A percentile compares a stretch with the other conserved stretches of the same genome.
phyloP scores from a whole-genome alignment of 2,113 vertebrate genomes.

The Colaptes auratus region DNA sequence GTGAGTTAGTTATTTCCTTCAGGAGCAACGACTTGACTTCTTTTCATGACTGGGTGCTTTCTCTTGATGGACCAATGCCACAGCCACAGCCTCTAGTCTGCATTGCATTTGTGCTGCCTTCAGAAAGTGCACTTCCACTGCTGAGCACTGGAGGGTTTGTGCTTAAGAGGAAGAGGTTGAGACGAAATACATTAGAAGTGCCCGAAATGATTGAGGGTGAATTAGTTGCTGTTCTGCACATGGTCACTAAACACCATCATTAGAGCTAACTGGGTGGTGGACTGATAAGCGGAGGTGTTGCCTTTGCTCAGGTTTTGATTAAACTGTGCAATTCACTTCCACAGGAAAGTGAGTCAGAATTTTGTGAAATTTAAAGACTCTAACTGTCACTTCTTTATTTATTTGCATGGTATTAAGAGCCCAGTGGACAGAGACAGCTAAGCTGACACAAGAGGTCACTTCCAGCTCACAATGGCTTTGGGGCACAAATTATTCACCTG shows the following conservation, averaged over 20 bases:
- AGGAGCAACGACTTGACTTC: neutral
- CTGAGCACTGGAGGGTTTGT: neutral
- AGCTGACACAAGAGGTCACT: slow-evolving; percentile 13
- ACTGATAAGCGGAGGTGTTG: neutral
- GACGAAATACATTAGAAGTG: neutral
- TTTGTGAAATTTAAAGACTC: neutral
- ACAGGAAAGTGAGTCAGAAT: neutral
- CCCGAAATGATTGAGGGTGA: neutral
- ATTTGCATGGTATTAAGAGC: neutral
- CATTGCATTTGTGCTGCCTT: neutral
- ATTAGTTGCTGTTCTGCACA: neutral
- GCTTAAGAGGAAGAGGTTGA: neutral
- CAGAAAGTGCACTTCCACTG: neutral
- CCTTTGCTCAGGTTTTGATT: neutral
- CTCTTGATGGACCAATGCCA: neutral
- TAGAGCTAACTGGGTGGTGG: neutral
- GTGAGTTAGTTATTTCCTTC: neutral
- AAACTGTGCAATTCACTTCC: neutral
- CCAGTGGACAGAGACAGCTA: neutral
- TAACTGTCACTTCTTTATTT: neutral
- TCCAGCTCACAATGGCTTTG: neutral
- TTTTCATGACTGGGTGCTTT: slow-evolving; percentile 17
- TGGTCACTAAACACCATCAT: neutral
- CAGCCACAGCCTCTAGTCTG: neutral
- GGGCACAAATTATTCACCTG: slow-evolving; percentile 25